A percentile compares a stretch with the other conserved stretches of the same genome.
These are phyloP conservation scores for Gymnocheta viridis DNA, from an alignment of 2,888 invertebrate species.

Conservation along the genomic window DNA sequence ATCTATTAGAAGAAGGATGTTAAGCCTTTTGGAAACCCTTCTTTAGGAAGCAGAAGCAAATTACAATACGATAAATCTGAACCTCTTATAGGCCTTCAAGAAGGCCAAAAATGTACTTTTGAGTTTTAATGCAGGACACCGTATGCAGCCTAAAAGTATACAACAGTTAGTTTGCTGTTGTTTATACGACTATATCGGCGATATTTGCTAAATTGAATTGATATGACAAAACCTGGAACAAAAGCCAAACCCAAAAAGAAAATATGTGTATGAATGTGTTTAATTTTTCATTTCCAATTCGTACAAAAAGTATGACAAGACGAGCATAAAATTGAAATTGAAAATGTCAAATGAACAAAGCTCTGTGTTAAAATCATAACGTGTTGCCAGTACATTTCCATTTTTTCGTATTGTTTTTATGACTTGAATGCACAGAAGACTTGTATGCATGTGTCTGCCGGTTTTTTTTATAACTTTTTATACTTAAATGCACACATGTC, in stretches of 20 bases:
- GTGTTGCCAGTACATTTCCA: slow-evolving; percentile 7
- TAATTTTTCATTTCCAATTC: background rate
- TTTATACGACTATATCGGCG: slow-evolving; percentile 30
- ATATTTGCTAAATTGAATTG: slow-evolving; percentile 64
- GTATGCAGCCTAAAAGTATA: slow-evolving; percentile 19
- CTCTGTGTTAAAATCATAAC: slow-evolving; percentile 48
- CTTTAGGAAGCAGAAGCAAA: no score
- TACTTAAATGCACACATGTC: slow-evolving; percentile 33
- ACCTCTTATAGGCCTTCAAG: no score
- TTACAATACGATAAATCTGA: no score
- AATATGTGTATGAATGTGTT: slow-evolving; percentile 21
- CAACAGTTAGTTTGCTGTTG: background rate
- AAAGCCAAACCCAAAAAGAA: slow-evolving; percentile 45
- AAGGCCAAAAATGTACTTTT: no score
- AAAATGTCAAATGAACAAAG: slow-evolving; percentile 62
- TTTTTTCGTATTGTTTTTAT: slow-evolving; percentile 7
- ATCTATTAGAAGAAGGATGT: no score
- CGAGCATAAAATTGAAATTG: slow-evolving; percentile 46
- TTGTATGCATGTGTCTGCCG: background rate
- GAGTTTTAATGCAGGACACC: no score
- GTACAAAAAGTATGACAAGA: background rate
- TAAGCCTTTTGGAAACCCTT: no score
- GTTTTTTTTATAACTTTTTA: background rate
- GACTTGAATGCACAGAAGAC: background rate
- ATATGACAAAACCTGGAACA: slow-evolving; percentile 39